phyloP scores from a whole-genome alignment of 2,113 vertebrate genomes.

The Dolichallabes microphthalmus region DNA sequence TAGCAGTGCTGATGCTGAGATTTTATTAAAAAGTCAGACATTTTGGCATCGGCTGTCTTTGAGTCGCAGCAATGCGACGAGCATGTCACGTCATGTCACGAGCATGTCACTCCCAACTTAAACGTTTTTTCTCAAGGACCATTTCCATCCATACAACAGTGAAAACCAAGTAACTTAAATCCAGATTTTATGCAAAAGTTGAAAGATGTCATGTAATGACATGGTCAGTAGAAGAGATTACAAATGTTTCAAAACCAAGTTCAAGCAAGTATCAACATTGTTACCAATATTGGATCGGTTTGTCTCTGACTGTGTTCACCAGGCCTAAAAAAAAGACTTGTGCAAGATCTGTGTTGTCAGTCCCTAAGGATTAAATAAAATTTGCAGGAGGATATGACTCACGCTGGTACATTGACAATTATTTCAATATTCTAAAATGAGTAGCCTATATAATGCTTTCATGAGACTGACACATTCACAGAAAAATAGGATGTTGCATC shows the following conservation, averaged over 20 bases:
- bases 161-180: not conserved
- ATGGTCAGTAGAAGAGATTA: not conserved
- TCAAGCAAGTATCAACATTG: not conserved
- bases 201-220: not conserved
- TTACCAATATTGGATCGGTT: not conserved
- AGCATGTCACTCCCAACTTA: not conserved
- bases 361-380: not conserved
- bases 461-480: not conserved
- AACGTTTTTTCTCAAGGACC: not conserved
- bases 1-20: not conserved
- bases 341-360: not conserved
- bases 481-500: not conserved
- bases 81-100: not conserved
- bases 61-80: not conserved
- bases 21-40: not conserved
- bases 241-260: not conserved
- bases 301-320: not conserved
- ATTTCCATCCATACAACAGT: not conserved
- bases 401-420: not conserved
- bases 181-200: not conserved
- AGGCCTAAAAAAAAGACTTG: not conserved
- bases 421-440: not conserved
- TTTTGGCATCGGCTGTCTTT: not conserved
- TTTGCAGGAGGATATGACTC: not conserved
- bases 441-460: not conserved